phyloP scores from a whole-genome alignment of 2,797 vertebrate genomes.

The Sebastes hopkinsi region DNA sequence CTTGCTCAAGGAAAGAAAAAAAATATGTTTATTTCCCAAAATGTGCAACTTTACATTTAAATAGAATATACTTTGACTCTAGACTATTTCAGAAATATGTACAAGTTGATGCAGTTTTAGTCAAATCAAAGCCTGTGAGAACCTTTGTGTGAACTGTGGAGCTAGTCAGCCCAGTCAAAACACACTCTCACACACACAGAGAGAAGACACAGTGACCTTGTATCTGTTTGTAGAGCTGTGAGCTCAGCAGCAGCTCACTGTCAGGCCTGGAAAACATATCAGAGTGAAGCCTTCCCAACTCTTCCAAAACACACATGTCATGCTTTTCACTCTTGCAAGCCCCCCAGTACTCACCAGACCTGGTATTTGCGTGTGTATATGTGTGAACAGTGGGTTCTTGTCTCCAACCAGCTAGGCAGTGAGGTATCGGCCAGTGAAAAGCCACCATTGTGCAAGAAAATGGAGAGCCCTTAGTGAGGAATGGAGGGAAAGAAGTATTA shows the following conservation, averaged over 20 bases:
- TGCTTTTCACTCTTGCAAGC: not conserved
- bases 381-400: constrained; percentile 61
- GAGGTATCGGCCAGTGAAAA: constrained; percentile 57
- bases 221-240: constrained; percentile 61
- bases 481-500: constrained; percentile 14
- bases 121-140: not conserved
- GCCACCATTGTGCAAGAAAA: constrained; percentile 57
- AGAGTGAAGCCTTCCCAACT: constrained; percentile 9
- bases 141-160: constrained; percentile 17
- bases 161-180: constrained; percentile 31
- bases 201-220: constrained; percentile 46
- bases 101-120: not conserved
- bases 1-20: not conserved
- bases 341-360: not conserved
- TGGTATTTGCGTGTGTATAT: constrained; percentile 8
- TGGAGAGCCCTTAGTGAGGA: constrained; percentile 22
- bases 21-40: not conserved
- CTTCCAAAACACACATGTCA: not conserved
- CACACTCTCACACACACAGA: not conserved
- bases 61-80: not conserved
- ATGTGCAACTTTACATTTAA: not conserved
- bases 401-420: constrained; percentile 19
- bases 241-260: constrained; percentile 56
- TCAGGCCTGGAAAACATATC: constrained; percentile 50
- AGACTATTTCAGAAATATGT: not conserved